Evolutionary conservation across 2,888 invertebrate genomes (phyloP), one percentile per base, ranked within the genome.

Genomic region (Lepidocyrtinus sp.): DNA sequence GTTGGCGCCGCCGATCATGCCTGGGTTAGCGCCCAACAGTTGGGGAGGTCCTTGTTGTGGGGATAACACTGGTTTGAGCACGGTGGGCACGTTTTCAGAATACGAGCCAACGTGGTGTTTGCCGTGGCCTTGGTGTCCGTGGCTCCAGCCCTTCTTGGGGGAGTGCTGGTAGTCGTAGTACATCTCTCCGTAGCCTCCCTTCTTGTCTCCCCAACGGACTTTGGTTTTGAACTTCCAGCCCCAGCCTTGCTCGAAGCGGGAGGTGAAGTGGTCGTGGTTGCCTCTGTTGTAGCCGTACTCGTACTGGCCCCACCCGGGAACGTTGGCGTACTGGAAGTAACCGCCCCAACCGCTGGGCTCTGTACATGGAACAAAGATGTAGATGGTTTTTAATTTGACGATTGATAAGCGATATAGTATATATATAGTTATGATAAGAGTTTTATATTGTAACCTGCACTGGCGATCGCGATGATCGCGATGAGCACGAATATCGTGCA

Each of bases 261-360:
- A 87, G 21, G 88, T 88, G 84, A 87, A 87, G 83, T 89, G 88
- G 63, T 87, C 82, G 1, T 87, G 87, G 83, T 89, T 89, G 63
- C 89, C 89, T 59, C 88, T 83, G 63, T 87, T 87, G 85, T 87
- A 88, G 5, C 88, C 88, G 71, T 87, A 88, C 81, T 88, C 88
- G 84, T 88, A 88, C 67, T 87, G 87, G 46, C 87, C 87, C 74
- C 87, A 86, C 1, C 86, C 87, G 15, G 89, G 89, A 1, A 89
- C 88, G 75, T 88, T 88, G 17, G 87, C 88, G 83, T 88, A 89
- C 82, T 88, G 87, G 86, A 88, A 88, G 78, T 87, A 88, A 9
- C 87, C 88, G 17, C 75, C 75, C 75, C 75, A 75, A 0, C 75
- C 75, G 55, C 67, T 67, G 50, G 75, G 75, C 15, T 75, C 75